These are phyloP conservation scores for Stenodera caucasica DNA, from an alignment of 2,888 invertebrate genomes.

Conservation along the genomic window DNA sequence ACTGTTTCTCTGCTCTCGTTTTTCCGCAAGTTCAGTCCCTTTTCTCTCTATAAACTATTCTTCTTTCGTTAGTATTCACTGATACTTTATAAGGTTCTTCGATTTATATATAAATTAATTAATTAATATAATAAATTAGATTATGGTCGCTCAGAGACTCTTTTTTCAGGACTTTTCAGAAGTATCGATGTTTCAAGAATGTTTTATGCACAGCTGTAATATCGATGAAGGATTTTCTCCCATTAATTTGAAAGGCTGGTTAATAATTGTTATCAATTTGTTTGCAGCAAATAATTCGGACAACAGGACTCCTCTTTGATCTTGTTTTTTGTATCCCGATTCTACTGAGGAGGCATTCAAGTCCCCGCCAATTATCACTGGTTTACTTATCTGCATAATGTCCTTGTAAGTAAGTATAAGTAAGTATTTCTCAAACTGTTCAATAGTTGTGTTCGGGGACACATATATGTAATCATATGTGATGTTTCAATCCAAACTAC, in stretches of 20 bases:
- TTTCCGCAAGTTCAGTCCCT: too few species aligned
- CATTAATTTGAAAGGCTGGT: slow-evolving; percentile 20
- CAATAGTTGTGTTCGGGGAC: not conserved
- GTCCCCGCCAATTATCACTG: slow-evolving; percentile 16
- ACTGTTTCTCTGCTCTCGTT: too few species aligned
- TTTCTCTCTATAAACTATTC: too few species aligned
- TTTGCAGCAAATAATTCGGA: slow-evolving; percentile 19
- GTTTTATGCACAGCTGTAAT: slow-evolving; percentile 11
- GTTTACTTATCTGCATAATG: not conserved
- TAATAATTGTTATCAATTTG: slow-evolving; percentile 10
- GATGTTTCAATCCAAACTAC: not conserved
- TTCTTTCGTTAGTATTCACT: too few species aligned
- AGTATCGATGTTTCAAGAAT: not conserved
- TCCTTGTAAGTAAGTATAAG: not conserved
- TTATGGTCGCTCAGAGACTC: slow-evolving; percentile 26
- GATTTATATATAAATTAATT: too few species aligned
- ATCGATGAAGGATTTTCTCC: slow-evolving; percentile 16
- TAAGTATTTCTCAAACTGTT: not conserved
- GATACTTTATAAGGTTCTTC: not conserved
- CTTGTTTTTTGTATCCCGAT: slow-evolving; percentile 14
- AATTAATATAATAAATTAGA: not conserved
- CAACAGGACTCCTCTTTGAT: slow-evolving; percentile 17
- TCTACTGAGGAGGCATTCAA: slow-evolving; percentile 25
- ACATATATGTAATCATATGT: not conserved
- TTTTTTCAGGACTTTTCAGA: slow-evolving; percentile 17